Evolutionary conservation across 2,888 invertebrate genomes (phyloP).

Genomic region (Sesia apiformis): DNA sequence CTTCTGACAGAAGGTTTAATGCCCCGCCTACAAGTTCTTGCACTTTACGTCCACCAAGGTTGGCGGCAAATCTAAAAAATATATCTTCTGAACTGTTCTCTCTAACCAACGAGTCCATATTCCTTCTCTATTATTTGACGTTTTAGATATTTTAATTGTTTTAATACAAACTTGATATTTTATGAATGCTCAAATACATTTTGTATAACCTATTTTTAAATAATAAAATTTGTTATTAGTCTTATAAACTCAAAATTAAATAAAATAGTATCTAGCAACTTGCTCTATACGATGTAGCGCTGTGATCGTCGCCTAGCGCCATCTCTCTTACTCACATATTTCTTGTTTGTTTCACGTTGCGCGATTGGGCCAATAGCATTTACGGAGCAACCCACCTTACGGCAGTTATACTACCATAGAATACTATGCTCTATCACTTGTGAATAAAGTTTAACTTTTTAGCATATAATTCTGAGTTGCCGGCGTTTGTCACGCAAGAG

Average conservation of each 20-base stretch:
- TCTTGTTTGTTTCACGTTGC: slow-evolving; percentile 69
- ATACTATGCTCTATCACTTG: slow-evolving; percentile 66
- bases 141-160: slow-evolving; percentile 22
- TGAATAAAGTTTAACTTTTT: slow-evolving; percentile 71
- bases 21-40: neutral
- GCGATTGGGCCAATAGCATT: slow-evolving; percentile 70
- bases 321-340: slow-evolving; percentile 60
- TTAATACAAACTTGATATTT: neutral
- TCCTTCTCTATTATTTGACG: slow-evolving; percentile 34
- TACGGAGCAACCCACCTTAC: slow-evolving; percentile 72
- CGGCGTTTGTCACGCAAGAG: slow-evolving; percentile 73
- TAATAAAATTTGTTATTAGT: too few species aligned
- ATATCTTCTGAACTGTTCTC: slow-evolving; percentile 41
- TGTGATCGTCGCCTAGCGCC: slow-evolving; percentile 26
- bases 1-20: neutral
- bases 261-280: too few species aligned
- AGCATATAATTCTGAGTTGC: slow-evolving; percentile 65
- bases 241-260: too few species aligned
- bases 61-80: slow-evolving; percentile 28
- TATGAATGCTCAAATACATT: slow-evolving; percentile 3
- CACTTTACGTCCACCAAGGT: slow-evolving; percentile 18
- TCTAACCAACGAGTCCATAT: slow-evolving; percentile 21
- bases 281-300: slow-evolving; percentile 6
- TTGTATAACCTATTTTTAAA: slow-evolving; percentile 5
- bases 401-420: slow-evolving; percentile 56